Conservation (phyloP, 64 coral and sea anemone genomes). For the Dendrophyllia cribrosa region DNA sequence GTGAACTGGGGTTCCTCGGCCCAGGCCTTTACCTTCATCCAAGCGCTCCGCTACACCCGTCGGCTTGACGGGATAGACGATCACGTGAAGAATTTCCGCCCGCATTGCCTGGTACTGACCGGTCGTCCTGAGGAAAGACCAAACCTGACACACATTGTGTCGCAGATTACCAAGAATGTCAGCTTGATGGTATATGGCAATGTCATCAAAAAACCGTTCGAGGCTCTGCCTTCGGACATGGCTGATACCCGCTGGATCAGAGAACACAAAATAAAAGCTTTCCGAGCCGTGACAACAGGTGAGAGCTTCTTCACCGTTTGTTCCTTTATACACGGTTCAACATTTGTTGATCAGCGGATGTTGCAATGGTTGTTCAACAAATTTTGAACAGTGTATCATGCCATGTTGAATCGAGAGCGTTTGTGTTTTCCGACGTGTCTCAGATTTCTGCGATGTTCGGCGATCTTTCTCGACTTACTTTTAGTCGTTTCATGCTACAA, state of each 20-base stretch:
- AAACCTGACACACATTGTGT: conserved; percentile 68
- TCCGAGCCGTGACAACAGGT: conserved; percentile 81
- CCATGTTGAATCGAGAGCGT: no score
- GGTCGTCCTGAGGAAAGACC: conserved; percentile 59
- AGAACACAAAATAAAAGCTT: conserved; percentile 83
- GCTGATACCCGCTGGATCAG: conserved; percentile 75
- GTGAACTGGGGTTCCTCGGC: conserved; percentile 92
- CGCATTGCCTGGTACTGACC: conserved; percentile 82
- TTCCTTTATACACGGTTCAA: neutral
- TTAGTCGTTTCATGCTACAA: no score
- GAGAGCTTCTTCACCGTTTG: neutral
- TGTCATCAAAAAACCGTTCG: conserved; percentile 51
- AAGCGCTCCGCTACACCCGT: conserved; percentile 62
- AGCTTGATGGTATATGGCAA: conserved; percentile 87
- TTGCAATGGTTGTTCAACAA: no score
- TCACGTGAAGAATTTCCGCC: conserved; percentile 97
- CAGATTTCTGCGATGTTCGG: no score
- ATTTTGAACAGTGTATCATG: no score
- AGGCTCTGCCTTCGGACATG: conserved; percentile 35
- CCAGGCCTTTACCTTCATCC: conserved; percentile 82
- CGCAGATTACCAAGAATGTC: conserved; percentile 89
- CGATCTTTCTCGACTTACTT: no score
- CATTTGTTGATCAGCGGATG: neutral
- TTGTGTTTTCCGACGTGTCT: no score
- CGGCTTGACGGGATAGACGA: conserved; percentile 74